A percentile compares a stretch with the other conserved stretches of the same genome.
These are phyloP conservation scores for Carlito syrichta DNA, from an alignment of 2,113 vertebrate species.

Conservation along the genomic window DNA sequence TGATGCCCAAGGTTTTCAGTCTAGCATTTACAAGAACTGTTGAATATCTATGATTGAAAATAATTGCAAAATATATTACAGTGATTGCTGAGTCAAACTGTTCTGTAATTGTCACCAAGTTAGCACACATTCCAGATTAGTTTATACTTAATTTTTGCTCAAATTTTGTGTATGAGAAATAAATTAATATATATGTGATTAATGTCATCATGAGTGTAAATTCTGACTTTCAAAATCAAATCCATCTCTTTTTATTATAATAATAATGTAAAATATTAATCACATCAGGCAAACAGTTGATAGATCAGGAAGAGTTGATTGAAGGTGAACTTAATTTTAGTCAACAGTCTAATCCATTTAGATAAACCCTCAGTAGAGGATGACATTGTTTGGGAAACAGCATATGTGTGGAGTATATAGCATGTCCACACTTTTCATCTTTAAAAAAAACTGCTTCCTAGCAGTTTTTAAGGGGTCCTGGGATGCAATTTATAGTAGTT, in stretches of 20 bases:
- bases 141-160: slow-evolving; percentile 47
- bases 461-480: background rate
- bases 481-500: background rate
- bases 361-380: background rate
- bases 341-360: background rate
- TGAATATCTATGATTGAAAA: slow-evolving; percentile 65
- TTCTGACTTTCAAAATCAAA: background rate
- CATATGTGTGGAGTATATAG: background rate
- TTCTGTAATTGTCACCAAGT: slow-evolving; percentile 33
- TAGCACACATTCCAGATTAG: slow-evolving; percentile 60
- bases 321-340: background rate
- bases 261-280: background rate
- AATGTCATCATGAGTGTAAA: background rate
- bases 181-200: background rate
- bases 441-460: background rate
- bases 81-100: slow-evolving; percentile 62
- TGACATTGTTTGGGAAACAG: background rate
- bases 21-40: slow-evolving; percentile 27
- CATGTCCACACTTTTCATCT: background rate
- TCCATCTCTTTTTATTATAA: background rate
- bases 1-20: slow-evolving; percentile 6
- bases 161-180: slow-evolving; percentile 30
- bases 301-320: background rate
- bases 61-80: slow-evolving; percentile 55
- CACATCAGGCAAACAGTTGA: background rate